Conservation (phyloP, 1,140 invertebrate genomes). For the Neodiprion virginianus region DNA sequence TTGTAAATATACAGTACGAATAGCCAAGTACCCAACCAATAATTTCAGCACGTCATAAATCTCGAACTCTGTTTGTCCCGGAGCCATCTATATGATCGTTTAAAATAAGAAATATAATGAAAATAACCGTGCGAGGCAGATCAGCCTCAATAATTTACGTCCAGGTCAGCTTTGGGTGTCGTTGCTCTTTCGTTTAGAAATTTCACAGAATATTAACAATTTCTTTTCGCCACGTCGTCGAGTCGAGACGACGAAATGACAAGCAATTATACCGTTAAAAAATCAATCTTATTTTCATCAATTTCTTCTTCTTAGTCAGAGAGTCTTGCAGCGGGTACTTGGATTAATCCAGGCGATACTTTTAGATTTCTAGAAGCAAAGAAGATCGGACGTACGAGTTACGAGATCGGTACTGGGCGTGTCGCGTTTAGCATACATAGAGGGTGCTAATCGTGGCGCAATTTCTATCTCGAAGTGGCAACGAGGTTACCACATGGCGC, state of each 20-base stretch:
- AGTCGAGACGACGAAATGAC: neutral
- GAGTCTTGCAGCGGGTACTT: no score
- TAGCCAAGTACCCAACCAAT: neutral
- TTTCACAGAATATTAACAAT: no score
- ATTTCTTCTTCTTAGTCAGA: no score
- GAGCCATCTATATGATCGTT: no score
- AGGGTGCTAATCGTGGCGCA: constrained; percentile 6
- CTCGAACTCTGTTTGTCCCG: neutral
- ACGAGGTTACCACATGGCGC: constrained; percentile 1
- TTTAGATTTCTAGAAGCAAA: neutral
- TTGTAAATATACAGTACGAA: neutral
- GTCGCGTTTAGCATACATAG: constrained; percentile 4
- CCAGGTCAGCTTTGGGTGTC: no score
- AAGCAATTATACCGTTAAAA: neutral
- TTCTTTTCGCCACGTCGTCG: neutral
- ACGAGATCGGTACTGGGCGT: neutral
- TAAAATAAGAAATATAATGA: no score
- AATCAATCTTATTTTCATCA: no score
- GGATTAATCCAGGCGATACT: no score
- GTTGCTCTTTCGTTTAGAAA: no score
- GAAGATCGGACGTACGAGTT: constrained; percentile 18
- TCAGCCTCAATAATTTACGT: no score
- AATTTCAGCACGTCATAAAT: neutral
- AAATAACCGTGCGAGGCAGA: no score
- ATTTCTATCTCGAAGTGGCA: neutral